Evolutionary conservation across 1,140 invertebrate species (phyloP).

Genomic region (Cydia amplana): DNA sequence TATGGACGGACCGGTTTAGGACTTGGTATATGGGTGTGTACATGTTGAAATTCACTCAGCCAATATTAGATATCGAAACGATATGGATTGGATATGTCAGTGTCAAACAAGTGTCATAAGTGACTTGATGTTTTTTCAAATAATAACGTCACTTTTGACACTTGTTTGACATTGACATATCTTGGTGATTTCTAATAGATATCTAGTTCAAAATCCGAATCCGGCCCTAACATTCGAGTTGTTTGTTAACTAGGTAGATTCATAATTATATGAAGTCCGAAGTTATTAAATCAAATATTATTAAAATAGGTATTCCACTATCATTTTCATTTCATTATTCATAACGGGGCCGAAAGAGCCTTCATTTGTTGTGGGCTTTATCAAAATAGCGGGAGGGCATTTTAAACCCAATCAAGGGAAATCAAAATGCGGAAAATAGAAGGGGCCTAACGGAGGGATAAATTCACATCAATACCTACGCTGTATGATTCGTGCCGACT

Average conservation of each 20-base stretch:
- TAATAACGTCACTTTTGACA: too few relatives aligned
- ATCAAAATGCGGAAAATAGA: constrained; percentile 75
- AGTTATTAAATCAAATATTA: neutral
- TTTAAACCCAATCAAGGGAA: constrained; percentile 67
- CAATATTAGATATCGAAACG: too few relatives aligned
- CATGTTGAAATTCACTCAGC: too few relatives aligned
- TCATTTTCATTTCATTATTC: constrained; percentile 43
- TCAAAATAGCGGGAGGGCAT: constrained; percentile 64
- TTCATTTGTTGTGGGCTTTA: constrained; percentile 54
- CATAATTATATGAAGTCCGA: constrained; percentile 21
- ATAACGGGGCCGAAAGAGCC: constrained; percentile 47
- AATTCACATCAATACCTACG: constrained; percentile 74
- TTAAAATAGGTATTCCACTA: constrained; percentile 23
- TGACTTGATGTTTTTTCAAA: too few relatives aligned
- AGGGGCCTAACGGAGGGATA: constrained; percentile 73
- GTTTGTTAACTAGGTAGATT: constrained; percentile 17
- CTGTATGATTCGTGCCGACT: constrained; percentile 72
- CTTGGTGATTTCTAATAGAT: too few relatives aligned
- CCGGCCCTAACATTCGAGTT: too few relatives aligned
- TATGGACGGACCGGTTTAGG: too few relatives aligned
- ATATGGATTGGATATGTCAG: too few relatives aligned
- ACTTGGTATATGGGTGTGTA: too few relatives aligned
- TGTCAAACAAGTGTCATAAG: too few relatives aligned
- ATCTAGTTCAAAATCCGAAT: too few relatives aligned
- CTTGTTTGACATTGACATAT: too few relatives aligned